Base-by-base conservation (phyloP, 2,888 invertebrate genomes). In the Acleris laterana region DNA sequence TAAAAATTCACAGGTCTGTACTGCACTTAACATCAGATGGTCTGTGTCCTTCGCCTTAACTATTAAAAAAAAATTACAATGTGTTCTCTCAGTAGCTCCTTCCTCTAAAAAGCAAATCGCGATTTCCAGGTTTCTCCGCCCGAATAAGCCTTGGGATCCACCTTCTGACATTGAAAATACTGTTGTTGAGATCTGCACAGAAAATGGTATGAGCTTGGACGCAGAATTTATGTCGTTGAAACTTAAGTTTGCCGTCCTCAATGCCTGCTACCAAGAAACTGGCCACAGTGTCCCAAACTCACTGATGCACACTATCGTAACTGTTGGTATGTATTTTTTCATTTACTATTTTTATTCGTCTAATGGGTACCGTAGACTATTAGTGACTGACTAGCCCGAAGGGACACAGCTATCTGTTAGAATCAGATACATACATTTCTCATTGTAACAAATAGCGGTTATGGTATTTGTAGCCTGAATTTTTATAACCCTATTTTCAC, bases 201-300 rank as follows among this genome's bases (percentile, higher is more conserved):
- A 85, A 2, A 84, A 95, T 69, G 94, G 95, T 13, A 74, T 95
- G 5, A 81, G 90, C 2, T 61, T 84, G 25, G 80, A 88, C 6
- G 87, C 93, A 0, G 81, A 86, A 62, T 88, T 95, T 75, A 85
- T 94, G 48, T 88, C 89, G 5, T 81, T 93, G 0, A 87, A 93
- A 13, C 80, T 90, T 11, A 96, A 97, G 84, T 97, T 95, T 82
- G 88, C 94, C 42, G 87, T 98, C 9, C 90, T 98, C 4, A 93
- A 94, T 42, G 94, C 94, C 6, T 97, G 97, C 77, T 95, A 93
- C 70, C 89, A 95, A 52, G 94, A 95, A 81, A 96, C 98, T 69
- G 91, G 96, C 7, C 96, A 98, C 83, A 83, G 94, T 69, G 94
- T 99, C 13, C 97, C 98, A 0, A 98, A 97, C 91, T 97, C 97